phyloP scores from a whole-genome alignment of 2,797 vertebrate genomes.

The Alca torda region DNA sequence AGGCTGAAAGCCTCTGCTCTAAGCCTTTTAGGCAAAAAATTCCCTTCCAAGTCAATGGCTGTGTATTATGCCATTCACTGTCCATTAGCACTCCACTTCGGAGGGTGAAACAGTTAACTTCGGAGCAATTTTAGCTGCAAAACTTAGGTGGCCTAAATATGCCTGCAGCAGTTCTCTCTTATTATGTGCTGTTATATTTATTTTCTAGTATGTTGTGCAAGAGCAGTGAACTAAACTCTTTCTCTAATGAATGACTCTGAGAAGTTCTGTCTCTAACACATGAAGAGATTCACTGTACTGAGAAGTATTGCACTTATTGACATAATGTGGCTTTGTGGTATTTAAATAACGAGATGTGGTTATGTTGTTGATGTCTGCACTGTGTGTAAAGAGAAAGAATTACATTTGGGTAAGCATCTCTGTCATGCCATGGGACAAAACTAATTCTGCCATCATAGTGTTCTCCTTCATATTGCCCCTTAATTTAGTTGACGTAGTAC shows the following conservation, averaged over 20 bases:
- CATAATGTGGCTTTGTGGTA: neutral
- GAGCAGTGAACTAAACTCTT: neutral
- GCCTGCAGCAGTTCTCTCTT: neutral
- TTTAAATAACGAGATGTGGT: neutral
- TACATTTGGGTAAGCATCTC: neutral
- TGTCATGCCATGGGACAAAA: neutral
- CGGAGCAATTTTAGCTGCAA: conserved; percentile 21
- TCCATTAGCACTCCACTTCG: conserved; percentile 36
- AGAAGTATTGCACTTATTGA: neutral
- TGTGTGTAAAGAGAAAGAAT: neutral
- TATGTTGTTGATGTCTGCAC: neutral
- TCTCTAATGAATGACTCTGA: conserved; percentile 19
- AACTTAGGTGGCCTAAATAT: conserved; percentile 52
- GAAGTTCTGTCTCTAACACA: neutral
- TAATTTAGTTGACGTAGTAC: neutral
- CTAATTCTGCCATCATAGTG: neutral
- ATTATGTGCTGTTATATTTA: conserved; percentile 35
- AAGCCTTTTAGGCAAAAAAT: conserved; percentile 48
- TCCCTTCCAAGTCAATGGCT: conserved; percentile 53
- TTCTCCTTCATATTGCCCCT: neutral
- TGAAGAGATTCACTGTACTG: neutral
- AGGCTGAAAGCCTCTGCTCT: neutral
- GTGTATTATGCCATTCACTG: conserved; percentile 26
- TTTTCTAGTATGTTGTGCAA: conserved; percentile 45
- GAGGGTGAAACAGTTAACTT: conserved; percentile 54